These are phyloP conservation scores for Saxidomus purpurata DNA, from an alignment of 1,140 invertebrate species.

Conservation along the genomic window DNA sequence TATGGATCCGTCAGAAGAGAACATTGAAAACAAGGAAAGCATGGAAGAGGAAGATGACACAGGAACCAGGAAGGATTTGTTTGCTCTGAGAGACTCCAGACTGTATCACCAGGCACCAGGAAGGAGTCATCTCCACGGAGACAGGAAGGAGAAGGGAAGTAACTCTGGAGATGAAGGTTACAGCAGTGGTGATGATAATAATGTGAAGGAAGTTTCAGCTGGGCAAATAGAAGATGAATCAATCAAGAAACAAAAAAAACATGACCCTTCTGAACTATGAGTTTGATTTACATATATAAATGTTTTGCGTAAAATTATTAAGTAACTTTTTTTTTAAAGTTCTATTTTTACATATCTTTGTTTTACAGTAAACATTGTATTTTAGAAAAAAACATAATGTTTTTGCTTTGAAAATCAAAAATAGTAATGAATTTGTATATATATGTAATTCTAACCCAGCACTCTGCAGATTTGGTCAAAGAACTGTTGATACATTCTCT, in stretches of 20 bases:
- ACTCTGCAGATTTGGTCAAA: too few species aligned
- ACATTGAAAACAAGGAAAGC: too few species aligned
- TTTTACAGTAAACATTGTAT: too few species aligned
- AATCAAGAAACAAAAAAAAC: neutral
- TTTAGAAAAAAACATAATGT: too few species aligned
- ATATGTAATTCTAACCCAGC: too few species aligned
- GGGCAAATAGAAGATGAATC: neutral
- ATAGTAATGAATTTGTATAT: too few species aligned
- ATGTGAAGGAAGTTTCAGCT: neutral
- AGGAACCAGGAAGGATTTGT: conserved; percentile 43
- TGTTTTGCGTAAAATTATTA: too few species aligned
- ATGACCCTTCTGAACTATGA: conserved; percentile 44
- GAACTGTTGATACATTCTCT: too few species aligned
- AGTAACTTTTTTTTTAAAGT: too few species aligned
- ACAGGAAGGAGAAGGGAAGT: neutral
- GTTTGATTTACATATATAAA: neutral
- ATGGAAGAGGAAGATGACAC: conserved; percentile 20
- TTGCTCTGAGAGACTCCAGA: conserved; percentile 45
- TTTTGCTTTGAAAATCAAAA: too few species aligned
- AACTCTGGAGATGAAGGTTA: neutral
- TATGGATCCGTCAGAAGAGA: too few species aligned
- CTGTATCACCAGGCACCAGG: conserved; percentile 54
- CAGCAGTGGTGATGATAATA: neutral
- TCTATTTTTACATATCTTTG: too few species aligned
- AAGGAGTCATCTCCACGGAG: conserved; percentile 5